phyloP scores from a whole-genome alignment of 1,140 invertebrate species.

The Drosophila tsacasi region DNA sequence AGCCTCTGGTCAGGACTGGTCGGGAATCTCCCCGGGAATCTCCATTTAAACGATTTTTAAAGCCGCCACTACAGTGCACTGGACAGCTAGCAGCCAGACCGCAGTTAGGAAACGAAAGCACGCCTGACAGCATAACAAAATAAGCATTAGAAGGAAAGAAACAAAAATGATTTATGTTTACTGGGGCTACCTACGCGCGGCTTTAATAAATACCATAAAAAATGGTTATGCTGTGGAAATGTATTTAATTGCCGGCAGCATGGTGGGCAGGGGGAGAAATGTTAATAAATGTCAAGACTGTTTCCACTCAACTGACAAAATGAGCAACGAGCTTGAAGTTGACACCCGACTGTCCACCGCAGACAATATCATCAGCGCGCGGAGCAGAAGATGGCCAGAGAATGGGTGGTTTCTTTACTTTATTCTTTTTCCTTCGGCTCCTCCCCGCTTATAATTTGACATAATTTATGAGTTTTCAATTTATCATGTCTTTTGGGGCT shows the following conservation, averaged over 20 bases:
- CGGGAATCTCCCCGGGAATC: conserved; percentile 5
- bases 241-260: conserved; percentile 64
- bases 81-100: conserved; percentile 15
- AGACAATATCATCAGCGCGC: conserved; percentile 40
- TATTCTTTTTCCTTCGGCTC: background rate
- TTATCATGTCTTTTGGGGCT: conserved; percentile 53
- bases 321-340: conserved; percentile 62
- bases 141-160: conserved; percentile 9
- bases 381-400: conserved; percentile 3
- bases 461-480: conserved; percentile 83
- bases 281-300: conserved; percentile 80
- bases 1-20: conserved; percentile 50
- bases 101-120: conserved; percentile 35
- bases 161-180: conserved; percentile 71
- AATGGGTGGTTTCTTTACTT: conserved; percentile 9
- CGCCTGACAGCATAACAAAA: conserved; percentile 20
- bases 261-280: conserved; percentile 42
- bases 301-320: conserved; percentile 73
- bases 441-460: conserved; percentile 58
- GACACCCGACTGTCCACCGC: conserved; percentile 50
- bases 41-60: conserved; percentile 51
- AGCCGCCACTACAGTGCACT: conserved; percentile 20
- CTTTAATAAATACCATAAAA: conserved; percentile 64
- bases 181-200: conserved; percentile 49
- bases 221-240: conserved; percentile 32